Base-by-base conservation (phyloP, 2,888 invertebrate genomes). In the Biston stratarius region DNA sequence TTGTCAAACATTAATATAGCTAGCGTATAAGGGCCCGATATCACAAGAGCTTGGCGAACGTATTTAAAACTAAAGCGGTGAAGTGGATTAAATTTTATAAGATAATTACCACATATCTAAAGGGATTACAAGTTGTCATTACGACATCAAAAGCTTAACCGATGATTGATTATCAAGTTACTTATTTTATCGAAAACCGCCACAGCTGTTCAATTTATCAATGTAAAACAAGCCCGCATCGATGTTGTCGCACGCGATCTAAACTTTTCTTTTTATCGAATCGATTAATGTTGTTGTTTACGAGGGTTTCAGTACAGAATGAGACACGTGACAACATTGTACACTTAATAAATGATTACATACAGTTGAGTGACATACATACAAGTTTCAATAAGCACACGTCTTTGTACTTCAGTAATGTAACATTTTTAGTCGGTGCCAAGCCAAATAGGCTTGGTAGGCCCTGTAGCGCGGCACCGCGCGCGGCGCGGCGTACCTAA, bases 161-260 rank as follows among this genome's bases (percentile, higher is more conserved):
- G 66, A 44, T 55, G 72, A 77, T 76, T 74, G 71, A 75, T 76
- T 74, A 73, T 74, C 71, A 72, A 73, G 65, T 68, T 64, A 64
- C 67, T 76, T 72, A 72, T 72, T 58, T 61, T 70, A 73, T 71
- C 67, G 65, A 55, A 78, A 68, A 70, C 64, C 70, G 75, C 75
- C 74, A 59, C 57, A 69, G 74, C 72, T 70, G 67, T 70, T 69
- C 73, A 65, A 78, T 78, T 77, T 71, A 70, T 71, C 74, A 70
- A 76, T 77, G 71, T 75, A 75, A 64, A 77, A 64, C 63, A 70
- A 62, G 64, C 63, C 66, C 53, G 66, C 56, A 65, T 68, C 73
- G 69, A 74, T 63, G 61, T 64, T 55, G 62, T 44, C 61, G 71
- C 77, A 81, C 78, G 80, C 78, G 72, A 78, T 72, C 61, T 47